Percentiles rank a stretch among this genome's conserved stretches.
Evolutionary conservation across 2,888 invertebrate genomes (phyloP).

Genomic region (Alloplasta piceator): DNA sequence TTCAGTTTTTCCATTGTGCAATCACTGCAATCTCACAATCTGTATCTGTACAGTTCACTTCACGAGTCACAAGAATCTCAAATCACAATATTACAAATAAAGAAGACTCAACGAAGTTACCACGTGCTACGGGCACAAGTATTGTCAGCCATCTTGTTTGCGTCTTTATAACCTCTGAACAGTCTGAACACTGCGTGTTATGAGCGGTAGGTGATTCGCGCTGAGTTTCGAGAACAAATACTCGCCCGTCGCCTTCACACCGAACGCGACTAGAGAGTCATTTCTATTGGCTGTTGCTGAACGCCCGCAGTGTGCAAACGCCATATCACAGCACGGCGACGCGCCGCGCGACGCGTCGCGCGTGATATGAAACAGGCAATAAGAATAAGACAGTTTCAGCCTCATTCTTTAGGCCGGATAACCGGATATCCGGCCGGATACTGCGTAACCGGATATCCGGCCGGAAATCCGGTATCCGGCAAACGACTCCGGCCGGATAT

Average conservation of each 20-base stretch:
- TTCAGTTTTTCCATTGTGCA: background rate
- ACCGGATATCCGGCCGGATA: background rate
- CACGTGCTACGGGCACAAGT: background rate
- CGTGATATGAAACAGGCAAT: background rate
- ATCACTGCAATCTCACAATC: too few relatives aligned
- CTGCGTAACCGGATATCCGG: background rate
- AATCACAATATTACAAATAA: background rate
- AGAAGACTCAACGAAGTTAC: background rate
- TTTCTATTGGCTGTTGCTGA: background rate
- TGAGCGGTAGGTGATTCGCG: too few relatives aligned
- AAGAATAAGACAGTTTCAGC: background rate
- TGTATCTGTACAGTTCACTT: background rate
- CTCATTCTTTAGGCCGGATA: background rate
- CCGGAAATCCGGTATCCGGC: background rate
- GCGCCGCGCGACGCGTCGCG: background rate
- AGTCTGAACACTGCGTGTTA: too few relatives aligned
- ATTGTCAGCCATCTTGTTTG: background rate
- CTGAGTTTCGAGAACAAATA: background rate
- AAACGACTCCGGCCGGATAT: too few relatives aligned
- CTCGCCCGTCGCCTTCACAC: background rate
- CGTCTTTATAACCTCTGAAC: too few relatives aligned
- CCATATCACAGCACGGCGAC: background rate
- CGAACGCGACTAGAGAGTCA: background rate
- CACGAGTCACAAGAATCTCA: background rate
- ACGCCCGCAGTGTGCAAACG: too few relatives aligned